These are phyloP conservation scores for Calameuta pallipes DNA, from an alignment of 2,888 invertebrate species.

Conservation along the genomic window DNA sequence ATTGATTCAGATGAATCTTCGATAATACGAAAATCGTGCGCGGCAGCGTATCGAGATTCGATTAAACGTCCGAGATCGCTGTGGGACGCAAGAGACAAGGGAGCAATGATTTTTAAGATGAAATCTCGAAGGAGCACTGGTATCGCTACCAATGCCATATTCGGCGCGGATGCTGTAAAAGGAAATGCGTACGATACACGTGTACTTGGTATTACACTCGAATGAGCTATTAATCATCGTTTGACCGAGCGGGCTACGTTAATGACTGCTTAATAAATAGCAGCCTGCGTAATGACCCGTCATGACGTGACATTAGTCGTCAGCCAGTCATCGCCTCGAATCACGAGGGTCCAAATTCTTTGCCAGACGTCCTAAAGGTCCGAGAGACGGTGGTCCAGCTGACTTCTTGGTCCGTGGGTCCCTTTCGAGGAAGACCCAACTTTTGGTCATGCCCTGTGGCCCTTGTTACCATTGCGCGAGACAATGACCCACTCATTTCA, in stretches of 20 bases:
- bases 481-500: constrained; percentile 8
- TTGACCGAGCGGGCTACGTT: constrained; percentile 41
- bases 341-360: constrained; percentile 31
- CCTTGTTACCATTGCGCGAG: constrained; percentile 10
- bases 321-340: constrained; percentile 22
- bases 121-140: too few species aligned
- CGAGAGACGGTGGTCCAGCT: background rate
- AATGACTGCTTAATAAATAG: constrained; percentile 49
- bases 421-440: background rate
- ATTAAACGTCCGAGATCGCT: too few species aligned
- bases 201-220: background rate
- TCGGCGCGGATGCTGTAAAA: background rate
- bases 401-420: background rate
- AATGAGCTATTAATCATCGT: constrained; percentile 41
- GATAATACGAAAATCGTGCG: too few species aligned
- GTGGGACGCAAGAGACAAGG: too few species aligned
- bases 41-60: too few species aligned
- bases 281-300: constrained; percentile 47
- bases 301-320: constrained; percentile 43
- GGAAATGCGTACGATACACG: background rate
- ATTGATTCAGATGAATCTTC: too few species aligned
- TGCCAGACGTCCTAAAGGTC: constrained; percentile 5
- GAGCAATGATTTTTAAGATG: too few species aligned
- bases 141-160: too few species aligned
- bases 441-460: constrained; percentile 9